Evolutionary conservation across 2,888 invertebrate genomes (phyloP).

Genomic region (Synanthedon vespiformis): DNA sequence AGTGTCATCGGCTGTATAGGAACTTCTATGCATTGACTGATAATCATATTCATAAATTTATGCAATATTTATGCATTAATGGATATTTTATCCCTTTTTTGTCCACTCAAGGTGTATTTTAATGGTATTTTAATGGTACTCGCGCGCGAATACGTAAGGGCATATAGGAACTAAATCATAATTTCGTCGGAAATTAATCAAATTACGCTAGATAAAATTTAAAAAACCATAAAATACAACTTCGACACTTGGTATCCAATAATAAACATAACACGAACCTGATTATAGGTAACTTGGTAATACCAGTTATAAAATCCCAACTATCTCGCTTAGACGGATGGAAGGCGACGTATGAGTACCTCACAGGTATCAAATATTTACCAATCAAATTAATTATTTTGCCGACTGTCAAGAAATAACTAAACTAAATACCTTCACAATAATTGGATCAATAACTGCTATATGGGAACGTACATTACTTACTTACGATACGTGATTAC

Average conservation of each 20-base stretch:
- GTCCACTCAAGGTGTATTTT: too few species aligned
- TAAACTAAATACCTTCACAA: slow-evolving; percentile 3
- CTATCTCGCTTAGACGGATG: slow-evolving; percentile 1
- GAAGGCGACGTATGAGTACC: not conserved
- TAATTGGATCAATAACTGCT: slow-evolving; percentile 4
- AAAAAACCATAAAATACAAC: not conserved
- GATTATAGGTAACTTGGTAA: not conserved
- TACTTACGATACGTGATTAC: too few species aligned
- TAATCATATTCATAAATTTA: too few species aligned
- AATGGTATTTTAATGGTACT: too few species aligned
- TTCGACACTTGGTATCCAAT: not conserved
- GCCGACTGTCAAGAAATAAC: slow-evolving; percentile 1
- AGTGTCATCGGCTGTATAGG: too few species aligned
- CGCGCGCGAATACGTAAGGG: too few species aligned
- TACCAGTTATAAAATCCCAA: slow-evolving; percentile 2
- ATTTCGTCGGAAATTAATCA: not conserved
- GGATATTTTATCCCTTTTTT: too few species aligned
- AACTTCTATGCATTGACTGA: too few species aligned
- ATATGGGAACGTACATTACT: slow-evolving; percentile 1
- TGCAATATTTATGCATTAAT: too few species aligned
- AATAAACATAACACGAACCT: not conserved
- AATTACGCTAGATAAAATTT: too few species aligned
- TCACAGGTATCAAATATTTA: slow-evolving; percentile 2
- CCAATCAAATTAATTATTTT: slow-evolving; percentile 4
- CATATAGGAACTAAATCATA: slow-evolving; percentile 1